A percentile compares a stretch with the other conserved stretches of the same genome.
Conservation (phyloP, 1,140 invertebrate species). For the Zelostemma sp. region DNA sequence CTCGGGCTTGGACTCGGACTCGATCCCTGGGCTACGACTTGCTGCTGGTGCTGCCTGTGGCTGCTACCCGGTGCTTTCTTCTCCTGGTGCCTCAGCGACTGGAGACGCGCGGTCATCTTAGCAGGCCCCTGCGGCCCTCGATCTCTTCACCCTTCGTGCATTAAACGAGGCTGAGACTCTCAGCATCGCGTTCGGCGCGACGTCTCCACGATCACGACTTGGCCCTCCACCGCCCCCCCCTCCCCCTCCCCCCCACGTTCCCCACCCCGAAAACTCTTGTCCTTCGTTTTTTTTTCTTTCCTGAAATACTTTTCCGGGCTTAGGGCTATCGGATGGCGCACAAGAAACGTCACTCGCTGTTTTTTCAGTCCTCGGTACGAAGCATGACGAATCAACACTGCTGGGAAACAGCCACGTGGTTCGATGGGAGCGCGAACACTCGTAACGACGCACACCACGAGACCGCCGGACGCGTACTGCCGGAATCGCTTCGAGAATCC, state of each 20-base stretch:
- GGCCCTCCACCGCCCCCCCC: background rate
- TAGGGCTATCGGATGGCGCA: background rate
- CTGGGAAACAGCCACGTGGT: conserved; percentile 25
- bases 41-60: conserved; percentile 60
- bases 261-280: background rate
- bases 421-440: conserved; percentile 7
- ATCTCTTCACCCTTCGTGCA: conserved; percentile 57
- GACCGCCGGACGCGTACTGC: conserved; percentile 37
- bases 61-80: conserved; percentile 56
- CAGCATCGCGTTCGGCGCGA: conserved; percentile 61
- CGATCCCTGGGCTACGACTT: conserved; percentile 53
- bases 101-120: conserved; percentile 69
- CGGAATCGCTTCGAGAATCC: conserved; percentile 22
- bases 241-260: background rate
- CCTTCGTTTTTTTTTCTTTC: background rate
- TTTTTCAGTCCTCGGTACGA: background rate
- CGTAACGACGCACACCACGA: conserved; percentile 26
- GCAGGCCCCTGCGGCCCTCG: conserved; percentile 61
- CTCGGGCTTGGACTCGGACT: conserved; percentile 58
- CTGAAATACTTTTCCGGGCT: no score
- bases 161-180: conserved; percentile 55
- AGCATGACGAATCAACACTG: background rate
- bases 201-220: conserved; percentile 1
- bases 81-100: conserved; percentile 68
- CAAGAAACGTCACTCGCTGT: background rate